These are phyloP conservation scores for Struthio camelus DNA, from an alignment of 2,113 vertebrate genomes.

Conservation along the genomic window DNA sequence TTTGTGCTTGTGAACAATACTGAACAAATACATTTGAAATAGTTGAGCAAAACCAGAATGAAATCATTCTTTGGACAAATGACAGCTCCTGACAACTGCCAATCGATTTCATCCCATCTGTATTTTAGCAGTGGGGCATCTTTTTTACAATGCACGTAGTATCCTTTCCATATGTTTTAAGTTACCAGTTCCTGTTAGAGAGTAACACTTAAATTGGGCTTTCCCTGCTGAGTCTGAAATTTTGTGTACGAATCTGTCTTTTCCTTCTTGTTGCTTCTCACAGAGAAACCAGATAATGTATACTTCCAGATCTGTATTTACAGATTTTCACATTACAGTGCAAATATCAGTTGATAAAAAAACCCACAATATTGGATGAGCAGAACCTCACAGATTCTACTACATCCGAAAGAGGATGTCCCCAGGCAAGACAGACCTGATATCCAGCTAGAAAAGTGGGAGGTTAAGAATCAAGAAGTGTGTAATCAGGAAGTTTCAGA, in stretches of 20 bases:
- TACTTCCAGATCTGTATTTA: background rate
- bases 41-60: background rate
- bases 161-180: background rate
- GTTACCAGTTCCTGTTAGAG: background rate
- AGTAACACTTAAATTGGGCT: background rate
- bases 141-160: background rate
- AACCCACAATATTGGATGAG: background rate
- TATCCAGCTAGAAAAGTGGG: background rate
- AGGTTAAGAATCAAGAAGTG: background rate
- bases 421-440: background rate
- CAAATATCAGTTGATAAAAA: background rate
- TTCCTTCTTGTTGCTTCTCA: background rate
- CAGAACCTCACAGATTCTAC: background rate
- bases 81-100: background rate
- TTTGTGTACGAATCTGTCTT: background rate
- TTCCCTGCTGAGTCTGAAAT: background rate
- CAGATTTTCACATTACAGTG: background rate
- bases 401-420: background rate
- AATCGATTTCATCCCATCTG: background rate
- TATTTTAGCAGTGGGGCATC: background rate
- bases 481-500: background rate
- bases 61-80: background rate
- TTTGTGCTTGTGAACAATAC: accelerated
- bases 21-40: background rate
- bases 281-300: background rate